Evolutionary conservation across 2,113 vertebrate species (phyloP).

Genomic region (Megaptera novaeangliae): DNA sequence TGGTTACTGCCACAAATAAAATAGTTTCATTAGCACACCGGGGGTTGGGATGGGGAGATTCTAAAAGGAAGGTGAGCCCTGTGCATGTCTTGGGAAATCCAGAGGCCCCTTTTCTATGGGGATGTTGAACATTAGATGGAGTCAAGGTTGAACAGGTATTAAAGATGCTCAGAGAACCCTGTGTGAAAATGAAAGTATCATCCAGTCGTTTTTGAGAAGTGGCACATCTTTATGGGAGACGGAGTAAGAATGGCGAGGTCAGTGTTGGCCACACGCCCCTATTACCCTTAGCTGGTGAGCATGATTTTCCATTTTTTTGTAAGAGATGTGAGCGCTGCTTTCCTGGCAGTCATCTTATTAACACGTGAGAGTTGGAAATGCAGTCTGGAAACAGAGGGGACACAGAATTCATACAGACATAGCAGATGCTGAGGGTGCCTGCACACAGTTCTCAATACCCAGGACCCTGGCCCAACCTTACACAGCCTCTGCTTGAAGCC

Average conservation of each 20-base stretch:
- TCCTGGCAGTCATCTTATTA: background rate
- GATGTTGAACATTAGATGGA: background rate
- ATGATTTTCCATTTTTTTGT: slow-evolving; percentile 25
- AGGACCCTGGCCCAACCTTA: fast-evolving
- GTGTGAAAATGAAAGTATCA: background rate
- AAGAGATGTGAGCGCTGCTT: background rate
- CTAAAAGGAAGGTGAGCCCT: background rate
- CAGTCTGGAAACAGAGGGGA: background rate
- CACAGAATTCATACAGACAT: background rate
- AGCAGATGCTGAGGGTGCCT: background rate
- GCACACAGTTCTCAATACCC: background rate
- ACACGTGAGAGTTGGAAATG: background rate
- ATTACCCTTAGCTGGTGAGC: background rate
- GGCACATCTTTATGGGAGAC: background rate
- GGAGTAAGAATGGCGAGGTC: background rate
- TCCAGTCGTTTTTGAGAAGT: background rate
- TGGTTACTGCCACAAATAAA: background rate
- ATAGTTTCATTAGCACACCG: background rate
- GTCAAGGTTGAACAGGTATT: background rate
- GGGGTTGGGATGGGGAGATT: background rate
- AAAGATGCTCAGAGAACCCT: background rate
- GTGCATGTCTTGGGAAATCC: background rate
- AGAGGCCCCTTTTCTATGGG: background rate
- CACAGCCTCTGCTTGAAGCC: background rate
- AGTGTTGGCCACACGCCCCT: background rate